Evolutionary conservation across 1,140 invertebrate species (phyloP).

Genomic region (Doryteuthis pealeii): DNA sequence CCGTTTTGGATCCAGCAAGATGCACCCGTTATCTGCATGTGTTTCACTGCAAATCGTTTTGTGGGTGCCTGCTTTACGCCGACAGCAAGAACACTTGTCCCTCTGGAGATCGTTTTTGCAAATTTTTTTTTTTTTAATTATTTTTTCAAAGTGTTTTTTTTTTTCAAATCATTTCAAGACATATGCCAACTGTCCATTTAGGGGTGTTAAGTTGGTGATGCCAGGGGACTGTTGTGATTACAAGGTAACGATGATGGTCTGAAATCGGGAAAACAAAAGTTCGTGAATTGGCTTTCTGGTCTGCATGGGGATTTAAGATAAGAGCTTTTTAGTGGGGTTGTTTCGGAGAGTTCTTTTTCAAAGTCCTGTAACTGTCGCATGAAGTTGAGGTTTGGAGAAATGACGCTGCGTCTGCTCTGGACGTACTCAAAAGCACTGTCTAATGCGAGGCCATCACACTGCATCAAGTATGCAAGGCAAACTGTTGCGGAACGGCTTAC

Average conservation of each 20-base stretch:
- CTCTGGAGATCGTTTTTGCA: too few species aligned
- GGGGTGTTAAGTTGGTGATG: conserved; percentile 13
- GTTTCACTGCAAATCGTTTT: too few species aligned
- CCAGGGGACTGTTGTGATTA: conserved; percentile 8
- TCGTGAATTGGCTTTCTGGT: background rate
- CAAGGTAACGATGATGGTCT: background rate
- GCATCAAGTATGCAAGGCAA: conserved; percentile 94
- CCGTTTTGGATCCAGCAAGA: too few species aligned
- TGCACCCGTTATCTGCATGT: too few species aligned
- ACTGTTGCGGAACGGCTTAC: conserved; percentile 91
- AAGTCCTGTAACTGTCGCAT: conserved; percentile 66
- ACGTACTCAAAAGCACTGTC: conserved; percentile 86
- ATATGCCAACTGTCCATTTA: too few species aligned
- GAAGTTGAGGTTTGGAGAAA: conserved; percentile 80
- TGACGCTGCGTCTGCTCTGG: conserved; percentile 80
- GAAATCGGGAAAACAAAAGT: background rate
- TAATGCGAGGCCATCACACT: conserved; percentile 77
- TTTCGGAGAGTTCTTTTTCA: conserved; percentile 51
- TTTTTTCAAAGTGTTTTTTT: too few species aligned
- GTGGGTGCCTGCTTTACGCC: too few species aligned
- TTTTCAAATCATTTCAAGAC: too few species aligned
- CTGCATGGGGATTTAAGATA: conserved; percentile 1
- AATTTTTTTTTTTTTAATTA: too few species aligned
- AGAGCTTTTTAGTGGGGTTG: background rate
- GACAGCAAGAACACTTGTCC: too few species aligned